phyloP scores from a whole-genome alignment of 2,888 invertebrate species.

The Plemyria rubiginata region DNA sequence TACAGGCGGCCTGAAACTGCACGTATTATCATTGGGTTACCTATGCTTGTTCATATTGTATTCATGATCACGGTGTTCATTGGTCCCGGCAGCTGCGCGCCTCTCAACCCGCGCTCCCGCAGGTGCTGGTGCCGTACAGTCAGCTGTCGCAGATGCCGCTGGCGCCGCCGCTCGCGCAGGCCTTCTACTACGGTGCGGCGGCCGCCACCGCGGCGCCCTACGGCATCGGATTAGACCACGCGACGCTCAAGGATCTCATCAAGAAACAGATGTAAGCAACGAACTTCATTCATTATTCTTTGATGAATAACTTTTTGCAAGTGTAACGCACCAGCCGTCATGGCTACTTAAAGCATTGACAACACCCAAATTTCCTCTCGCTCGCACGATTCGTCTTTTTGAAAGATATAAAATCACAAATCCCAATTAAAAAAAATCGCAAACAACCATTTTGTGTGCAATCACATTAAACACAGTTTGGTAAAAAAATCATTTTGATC shows the following conservation, averaged over 20 bases:
- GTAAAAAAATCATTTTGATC: too few species aligned
- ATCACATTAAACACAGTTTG: too few species aligned
- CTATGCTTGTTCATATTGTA: not conserved
- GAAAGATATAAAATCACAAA: too few species aligned
- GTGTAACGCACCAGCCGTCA: too few species aligned
- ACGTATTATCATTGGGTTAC: not conserved
- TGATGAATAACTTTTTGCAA: too few species aligned
- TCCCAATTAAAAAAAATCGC: too few species aligned
- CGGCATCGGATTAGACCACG: slow-evolving; percentile 84
- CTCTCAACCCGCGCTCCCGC: slow-evolving; percentile 64
- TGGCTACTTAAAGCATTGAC: too few species aligned
- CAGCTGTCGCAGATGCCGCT: slow-evolving; percentile 52
- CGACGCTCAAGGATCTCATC: slow-evolving; percentile 91
- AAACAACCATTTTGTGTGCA: too few species aligned
- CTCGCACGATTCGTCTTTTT: too few species aligned
- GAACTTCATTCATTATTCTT: too few species aligned
- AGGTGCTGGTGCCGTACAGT: slow-evolving; percentile 73
- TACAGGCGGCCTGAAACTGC: too few species aligned
- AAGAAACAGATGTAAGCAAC: slow-evolving; percentile 95
- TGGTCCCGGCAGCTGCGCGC: slow-evolving; percentile 61
- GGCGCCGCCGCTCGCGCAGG: slow-evolving; percentile 67
- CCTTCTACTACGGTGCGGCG: slow-evolving; percentile 87
- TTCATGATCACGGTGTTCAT: slow-evolving; percentile 31
- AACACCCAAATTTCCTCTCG: too few species aligned
- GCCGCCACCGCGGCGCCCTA: slow-evolving; percentile 70